These are phyloP conservation scores for Ommatoiulus sabulosus DNA, from an alignment of 2,888 invertebrate species.

Conservation along the genomic window DNA sequence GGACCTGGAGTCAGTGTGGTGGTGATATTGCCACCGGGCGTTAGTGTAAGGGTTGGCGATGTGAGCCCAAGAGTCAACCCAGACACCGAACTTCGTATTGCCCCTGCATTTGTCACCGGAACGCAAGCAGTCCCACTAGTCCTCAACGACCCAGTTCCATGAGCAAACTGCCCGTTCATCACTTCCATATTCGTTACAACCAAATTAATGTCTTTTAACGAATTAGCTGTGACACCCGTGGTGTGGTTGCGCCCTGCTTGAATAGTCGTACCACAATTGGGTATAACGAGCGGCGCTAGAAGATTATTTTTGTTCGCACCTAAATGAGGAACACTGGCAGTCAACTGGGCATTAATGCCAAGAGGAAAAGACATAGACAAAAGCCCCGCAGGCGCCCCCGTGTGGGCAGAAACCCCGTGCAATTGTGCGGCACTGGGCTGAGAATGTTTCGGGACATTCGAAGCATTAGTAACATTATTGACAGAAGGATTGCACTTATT, in stretches of 20 bases:
- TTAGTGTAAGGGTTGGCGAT: conserved; percentile 22
- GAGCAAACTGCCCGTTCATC: conserved; percentile 53
- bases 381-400: neutral
- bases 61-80: conserved; percentile 44
- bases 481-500: conserved; percentile 47
- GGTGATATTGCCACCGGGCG: neutral
- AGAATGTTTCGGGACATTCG: conserved; percentile 5
- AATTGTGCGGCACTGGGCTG: neutral
- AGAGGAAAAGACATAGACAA: conserved; percentile 53
- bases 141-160: conserved; percentile 47
- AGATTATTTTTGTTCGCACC: conserved; percentile 23
- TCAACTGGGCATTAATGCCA: conserved; percentile 54
- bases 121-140: conserved; percentile 49
- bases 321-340: conserved; percentile 51
- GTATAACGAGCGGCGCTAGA: conserved; percentile 36
- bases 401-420: conserved; percentile 5
- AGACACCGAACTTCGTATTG: conserved; percentile 46
- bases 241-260: conserved; percentile 33
- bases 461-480: conserved; percentile 17
- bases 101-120: conserved; percentile 40
- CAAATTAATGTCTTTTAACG: conserved; percentile 52
- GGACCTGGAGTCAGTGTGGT: conserved; percentile 23
- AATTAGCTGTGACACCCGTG: neutral
- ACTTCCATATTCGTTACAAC: conserved; percentile 50
- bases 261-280: conserved; percentile 27